Evolutionary conservation across 2,113 vertebrate genomes (phyloP), one percentile per base, ranked within the genome.

Genomic region (Lucifuga dentata): DNA sequence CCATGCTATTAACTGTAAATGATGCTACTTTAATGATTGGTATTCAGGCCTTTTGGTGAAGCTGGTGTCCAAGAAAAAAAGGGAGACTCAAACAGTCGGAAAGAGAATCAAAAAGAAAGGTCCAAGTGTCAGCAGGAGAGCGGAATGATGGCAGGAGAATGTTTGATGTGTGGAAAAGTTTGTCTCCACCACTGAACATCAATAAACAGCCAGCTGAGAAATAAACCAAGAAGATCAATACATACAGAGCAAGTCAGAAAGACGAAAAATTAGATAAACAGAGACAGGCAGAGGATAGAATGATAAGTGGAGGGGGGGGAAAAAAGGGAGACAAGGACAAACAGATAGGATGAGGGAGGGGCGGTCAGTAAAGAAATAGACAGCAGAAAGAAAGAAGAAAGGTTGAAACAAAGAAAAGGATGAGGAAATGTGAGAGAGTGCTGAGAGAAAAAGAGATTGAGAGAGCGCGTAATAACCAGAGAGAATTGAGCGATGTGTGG

Each of bases 131-230:
- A 85, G 80, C 76, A 77, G 77, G 76, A 72, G 75, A 80, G 61
- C 56, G 76, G 73, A 46, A 52, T 73, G 60, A 79, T 73, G 78
- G 72, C 52, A 73, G 43, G 50, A 33, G 67, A 61, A 79, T 59
- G 76, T 84, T 85, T 84, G 82, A 86, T 80, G 83, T 82, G 74
- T 50, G 74, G 72, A 85, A 80, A 84, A 67, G 73, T 87, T 84
- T 84, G 65, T 73, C 65, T 86, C 57, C 29, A 43, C 74, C 19
- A 2, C 73, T 40, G 74, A 81, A 85, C 55, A 78, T 84, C 82
- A 81, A 90, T 71, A 89, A 88, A 84, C 82, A 76, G 45, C 20
- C 10, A 16, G 55, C 74, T 79, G 74, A 79, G 57, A 88, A 81
- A 90, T 84, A 90, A 85, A 87, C 80, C 2, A 3, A 11, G 8